Evolutionary conservation across 2,888 invertebrate species (phyloP), one percentile per base, ranked within the genome.

Genomic region (Andrena marginata): DNA sequence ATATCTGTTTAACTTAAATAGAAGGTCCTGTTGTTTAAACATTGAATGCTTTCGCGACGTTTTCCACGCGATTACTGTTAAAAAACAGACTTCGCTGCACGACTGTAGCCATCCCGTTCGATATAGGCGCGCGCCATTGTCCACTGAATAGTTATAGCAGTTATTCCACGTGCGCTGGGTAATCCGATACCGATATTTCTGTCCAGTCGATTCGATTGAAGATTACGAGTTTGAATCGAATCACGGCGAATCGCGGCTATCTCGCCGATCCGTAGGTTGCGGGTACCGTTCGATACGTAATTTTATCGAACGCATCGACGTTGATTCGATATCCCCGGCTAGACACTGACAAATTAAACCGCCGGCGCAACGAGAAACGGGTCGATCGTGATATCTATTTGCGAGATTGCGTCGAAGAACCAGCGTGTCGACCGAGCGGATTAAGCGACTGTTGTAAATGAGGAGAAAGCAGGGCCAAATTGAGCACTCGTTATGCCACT

Each of bases 391-490:
- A 71, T 79, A 67, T 72, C 54, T n/a, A 35, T 70, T 49, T 10
- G 33, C 65, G 54, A 26, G 64, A 84, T 77, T 68, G 59, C 31
- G 68, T 74, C 54, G 78, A 82, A 59, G 64, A 59, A 70, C 42
- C 64, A 7, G 16, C 71, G 68, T 64, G 73, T 49, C 72, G 33
- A 77, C 74, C 64, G 69, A 35, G 26, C n/a, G 70, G 81, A 82
- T 81, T 75, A 60, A 82, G 49, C 56, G 26, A 29, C 29, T 23
- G 78, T 82, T 74, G 69, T 56, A 75, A 82, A 71, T 51, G 71
- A 78, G 54, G 83, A 60, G 83, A 82, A 84, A 84, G 83, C 70
- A n/a, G 48, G 29, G 31, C 16, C 10, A 60, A 75, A 75, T 78
- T 7, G 78, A 56, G 59, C 48, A 31, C 78, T 82, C 64, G 70